Conservation (phyloP, 2,797 vertebrate genomes). For the Caiman crocodilus region DNA sequence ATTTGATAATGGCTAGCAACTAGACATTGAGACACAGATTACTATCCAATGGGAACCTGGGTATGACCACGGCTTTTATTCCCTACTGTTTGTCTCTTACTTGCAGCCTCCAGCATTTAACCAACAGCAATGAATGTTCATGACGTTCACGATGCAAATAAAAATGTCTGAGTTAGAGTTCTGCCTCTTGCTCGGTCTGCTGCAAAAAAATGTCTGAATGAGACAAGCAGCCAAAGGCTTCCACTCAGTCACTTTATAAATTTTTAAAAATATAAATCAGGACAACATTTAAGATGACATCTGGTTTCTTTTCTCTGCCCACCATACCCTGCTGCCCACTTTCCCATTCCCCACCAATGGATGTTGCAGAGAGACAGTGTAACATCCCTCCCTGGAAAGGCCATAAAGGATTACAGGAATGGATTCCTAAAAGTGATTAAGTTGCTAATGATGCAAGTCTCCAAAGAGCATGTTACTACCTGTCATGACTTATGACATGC, state of each 20-base stretch:
- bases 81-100: no score
- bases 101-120: no score
- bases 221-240: background rate
- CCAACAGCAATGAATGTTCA: background rate
- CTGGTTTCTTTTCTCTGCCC: slow-evolving; percentile 21
- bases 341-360: background rate
- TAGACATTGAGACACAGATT: no score
- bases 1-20: no score
- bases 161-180: background rate
- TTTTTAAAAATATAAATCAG: slow-evolving; percentile 40
- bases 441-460: slow-evolving; percentile 46
- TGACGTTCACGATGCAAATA: background rate
- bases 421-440: slow-evolving; percentile 38
- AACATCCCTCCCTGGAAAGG: slow-evolving; percentile 30
- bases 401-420: background rate
- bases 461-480: slow-evolving; percentile 33
- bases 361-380: slow-evolving; percentile 32
- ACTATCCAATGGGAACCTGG: no score
- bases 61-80: no score
- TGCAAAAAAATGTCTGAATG: background rate
- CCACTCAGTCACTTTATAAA: background rate
- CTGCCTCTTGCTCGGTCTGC: background rate
- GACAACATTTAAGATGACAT: slow-evolving; percentile 29
- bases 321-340: background rate
- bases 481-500: slow-evolving; percentile 69